Evolutionary conservation across 1,140 invertebrate species (phyloP).

Genomic region (Drosophila subpulchrella): DNA sequence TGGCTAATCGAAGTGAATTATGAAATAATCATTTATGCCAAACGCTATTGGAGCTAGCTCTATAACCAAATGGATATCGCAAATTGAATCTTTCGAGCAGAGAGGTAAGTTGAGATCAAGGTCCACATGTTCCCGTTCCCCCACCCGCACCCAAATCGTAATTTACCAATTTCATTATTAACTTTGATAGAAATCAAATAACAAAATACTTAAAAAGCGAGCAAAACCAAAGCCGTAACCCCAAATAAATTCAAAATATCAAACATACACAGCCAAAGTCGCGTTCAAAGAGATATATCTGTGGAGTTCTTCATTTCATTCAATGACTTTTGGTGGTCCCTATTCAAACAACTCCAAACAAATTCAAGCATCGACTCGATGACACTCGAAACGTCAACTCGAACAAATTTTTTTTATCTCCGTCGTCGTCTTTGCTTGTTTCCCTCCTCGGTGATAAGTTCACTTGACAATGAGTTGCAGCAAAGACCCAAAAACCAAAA

Average conservation of each 20-base stretch:
- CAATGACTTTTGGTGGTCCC: conserved; percentile 83
- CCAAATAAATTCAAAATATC: conserved; percentile 15
- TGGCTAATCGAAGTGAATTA: conserved; percentile 51
- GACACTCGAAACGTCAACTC: conserved; percentile 80
- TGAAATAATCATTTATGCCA: conserved; percentile 65
- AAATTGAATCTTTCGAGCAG: conserved; percentile 74
- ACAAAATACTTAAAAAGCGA: conserved; percentile 78
- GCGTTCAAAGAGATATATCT: conserved; percentile 62
- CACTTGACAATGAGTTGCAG: conserved; percentile 83
- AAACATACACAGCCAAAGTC: conserved; percentile 14
- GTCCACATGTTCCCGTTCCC: conserved; percentile 26
- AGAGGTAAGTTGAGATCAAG: conserved; percentile 67
- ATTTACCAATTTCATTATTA: conserved; percentile 82
- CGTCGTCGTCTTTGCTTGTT: conserved; percentile 26
- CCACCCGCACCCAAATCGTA: conserved; percentile 62
- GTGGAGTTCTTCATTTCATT: conserved; percentile 79
- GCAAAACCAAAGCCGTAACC: conserved; percentile 47
- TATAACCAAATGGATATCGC: conserved; percentile 74
- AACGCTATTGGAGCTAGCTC: conserved; percentile 24
- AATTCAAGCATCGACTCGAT: conserved; percentile 78
- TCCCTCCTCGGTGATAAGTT: conserved; percentile 68
- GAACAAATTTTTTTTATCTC: conserved; percentile 63
- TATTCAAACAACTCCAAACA: conserved; percentile 83
- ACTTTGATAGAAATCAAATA: conserved; percentile 81
- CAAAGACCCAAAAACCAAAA: conserved; percentile 58